Evolutionary conservation across 2,888 invertebrate species (phyloP), one percentile per base, ranked within the genome.

Genomic region (Ceramica pisi): DNA sequence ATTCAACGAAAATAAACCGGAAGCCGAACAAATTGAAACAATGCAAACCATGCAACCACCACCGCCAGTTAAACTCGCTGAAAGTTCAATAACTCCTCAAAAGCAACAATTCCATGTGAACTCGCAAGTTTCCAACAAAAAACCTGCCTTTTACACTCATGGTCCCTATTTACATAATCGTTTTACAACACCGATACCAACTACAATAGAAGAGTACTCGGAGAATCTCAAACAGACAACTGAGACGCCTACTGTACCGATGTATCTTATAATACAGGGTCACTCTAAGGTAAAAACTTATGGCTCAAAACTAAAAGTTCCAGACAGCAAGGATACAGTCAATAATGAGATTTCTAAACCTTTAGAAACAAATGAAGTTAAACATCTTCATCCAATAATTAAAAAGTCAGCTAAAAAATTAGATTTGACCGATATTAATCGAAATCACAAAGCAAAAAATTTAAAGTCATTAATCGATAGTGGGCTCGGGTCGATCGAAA

Each of bases 271-370:
- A 41, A 98, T 98, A 84, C 98, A 98, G 91, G 98, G 98, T 0
- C 98, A 98, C 90, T 98, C 98, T 0, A 98, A 98, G 94, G 98
- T 98, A 0, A 98, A 98, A 94, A 98, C 98, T 0, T 98, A 98
- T 87, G 97, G 98, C 19, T 97, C 97, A 0, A 96, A 96, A 77
- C 96, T 96, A 71, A 93, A 92, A 85, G 72, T 88, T 46, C 87
- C 90, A 48, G 94, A 95, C 6, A 94, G 95, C 41, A 93, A 94
- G 72, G 89, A 91, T 55, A 84, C 88, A 1, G 85, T 86, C 21
- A 89, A 81, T 66, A 97, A 97, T 82, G 97, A 97, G 87, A 96
- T 97, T 76, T 90, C 94, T 16, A 95, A 95, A 78, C 92, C 91
- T 8, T 93, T 95, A 73, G 95, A 96, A 88, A 95, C 96, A 44